Evolutionary conservation across 2,888 invertebrate species (phyloP), one percentile per base, ranked within the genome.

Genomic region (Conus canariensis): DNA sequence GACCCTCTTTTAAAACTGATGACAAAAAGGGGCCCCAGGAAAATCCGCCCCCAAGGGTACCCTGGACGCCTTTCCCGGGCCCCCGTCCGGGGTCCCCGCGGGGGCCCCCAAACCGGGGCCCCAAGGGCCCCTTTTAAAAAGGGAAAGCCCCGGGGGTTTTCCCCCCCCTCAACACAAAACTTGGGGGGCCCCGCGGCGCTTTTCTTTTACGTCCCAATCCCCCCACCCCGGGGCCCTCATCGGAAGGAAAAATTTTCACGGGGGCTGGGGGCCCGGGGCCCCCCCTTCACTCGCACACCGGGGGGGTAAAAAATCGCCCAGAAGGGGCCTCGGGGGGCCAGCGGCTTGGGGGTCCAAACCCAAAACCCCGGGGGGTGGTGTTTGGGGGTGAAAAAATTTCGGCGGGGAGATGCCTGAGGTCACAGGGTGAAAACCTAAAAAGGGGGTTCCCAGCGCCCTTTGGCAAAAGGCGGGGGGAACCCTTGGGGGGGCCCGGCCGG

Each of bases 311-410:
- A n/a, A n/a, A n/a, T 91, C 92, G 90, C 93, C 93, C 19, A 93
- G 70, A 2, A n/a, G n/a, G n/a, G n/a, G 58, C 74, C 85, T 93
- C 93, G n/a, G 64, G 92, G 88, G 89, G 93, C 92, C 67, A 93
- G 85, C 5, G 80, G 88, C 19, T 90, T 85, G 16, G 93, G 92
- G 9, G 99, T 99, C 64, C 88, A 90, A 67, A 99, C 98, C 96
- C n/a, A n/a, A n/a, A n/a, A 98, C 98, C 30, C 99, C 99, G n/a
- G 19, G 98, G 98, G 25, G 97, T 97, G 19, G 98, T 97, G 96
- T n/a, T 82, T 82, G 96, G 99, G 97, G 74, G 97, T 97, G 96
- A 99, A 99, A 96, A 98, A 98, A n/a, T n/a, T 7, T 90, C 85
- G 25, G 90, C 92, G 45, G 85, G 19, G 90, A 90, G 83, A 91